A percentile compares a stretch with the other conserved stretches of the same genome.
phyloP scores from a whole-genome alignment of 2,113 vertebrate species.

The Phoenicopterus ruber region DNA sequence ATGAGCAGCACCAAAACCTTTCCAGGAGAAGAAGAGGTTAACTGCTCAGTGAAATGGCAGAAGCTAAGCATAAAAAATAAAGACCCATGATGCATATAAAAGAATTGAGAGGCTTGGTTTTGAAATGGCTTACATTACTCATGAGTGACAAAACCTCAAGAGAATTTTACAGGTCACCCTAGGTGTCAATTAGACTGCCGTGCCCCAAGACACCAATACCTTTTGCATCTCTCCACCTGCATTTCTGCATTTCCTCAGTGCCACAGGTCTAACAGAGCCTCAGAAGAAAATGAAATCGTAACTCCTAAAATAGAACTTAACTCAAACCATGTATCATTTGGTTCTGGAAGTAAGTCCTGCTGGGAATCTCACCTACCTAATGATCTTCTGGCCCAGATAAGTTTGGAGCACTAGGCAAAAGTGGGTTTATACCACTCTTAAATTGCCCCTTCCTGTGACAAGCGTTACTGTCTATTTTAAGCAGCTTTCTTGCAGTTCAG shows the following conservation, averaged over 20 bases:
- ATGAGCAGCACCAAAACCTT: neutral
- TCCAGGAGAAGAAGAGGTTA: neutral
- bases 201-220: neutral
- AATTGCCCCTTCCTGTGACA: neutral
- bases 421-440: neutral
- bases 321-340: neutral
- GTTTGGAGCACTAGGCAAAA: neutral
- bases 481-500: neutral
- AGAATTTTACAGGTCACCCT: neutral
- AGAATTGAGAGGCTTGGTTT: neutral
- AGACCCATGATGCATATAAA: neutral
- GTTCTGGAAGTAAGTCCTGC: neutral
- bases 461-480: neutral
- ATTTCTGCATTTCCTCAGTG: neutral
- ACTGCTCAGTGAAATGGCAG: neutral
- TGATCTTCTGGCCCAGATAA: neutral
- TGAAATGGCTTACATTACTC: neutral
- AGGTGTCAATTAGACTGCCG: neutral
- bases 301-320: neutral
- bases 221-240: neutral
- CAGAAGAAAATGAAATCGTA: neutral
- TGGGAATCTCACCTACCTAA: neutral
- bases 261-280: neutral
- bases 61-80: neutral
- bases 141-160: neutral